Evolutionary conservation across 2,888 invertebrate genomes (phyloP), one percentile per base, ranked within the genome.

Genomic region (Tetramorium bicarinatum): DNA sequence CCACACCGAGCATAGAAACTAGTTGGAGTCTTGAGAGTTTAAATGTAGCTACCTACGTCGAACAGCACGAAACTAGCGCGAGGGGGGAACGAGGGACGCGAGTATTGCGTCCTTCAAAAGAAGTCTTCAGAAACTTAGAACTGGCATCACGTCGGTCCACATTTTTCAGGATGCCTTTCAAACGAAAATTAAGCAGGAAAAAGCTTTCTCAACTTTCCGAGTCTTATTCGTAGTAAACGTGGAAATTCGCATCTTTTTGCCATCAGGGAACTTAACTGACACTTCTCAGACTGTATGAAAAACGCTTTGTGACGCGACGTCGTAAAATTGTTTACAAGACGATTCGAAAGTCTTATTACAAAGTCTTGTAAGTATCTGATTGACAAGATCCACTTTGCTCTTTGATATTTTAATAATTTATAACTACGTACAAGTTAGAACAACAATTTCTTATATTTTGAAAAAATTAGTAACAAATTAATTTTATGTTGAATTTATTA

Each of bases 121-220:
- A 81, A 75, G 83, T 85, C 85, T 49, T 72, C 72, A 64, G 83
- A 86, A 90, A 87, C 79, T 88, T 85, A 81, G 72, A 84, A 81
- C 84, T 56, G 62, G 66, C 86, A 66, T 74, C 83, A 81, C 81
- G 85, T 88, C 86, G 85, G 88, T 82, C 76, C 87, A 89, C 87
- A 85, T 89, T 89, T 89, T 89, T 87, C 85, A 86, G 84, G 84
- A 87, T 91, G 85, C 79, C 87, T 90, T 88, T 91, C 91, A 90
- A 90, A 87, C 76, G 79, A 82, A 84, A 88, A 90, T 91, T 90
- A 90, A 90, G 87, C 69, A 81, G 82, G 82, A 82, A 84, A 84
- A 86, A 85, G 84, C 87, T 85, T 87, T 79, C 85, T 85, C 82
- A 85, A 83, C 89, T 87, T 85, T 85, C 56, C 59, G 56, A 76